phyloP scores from a whole-genome alignment of 2,797 vertebrate genomes.

The Sebastes matsubarae region DNA sequence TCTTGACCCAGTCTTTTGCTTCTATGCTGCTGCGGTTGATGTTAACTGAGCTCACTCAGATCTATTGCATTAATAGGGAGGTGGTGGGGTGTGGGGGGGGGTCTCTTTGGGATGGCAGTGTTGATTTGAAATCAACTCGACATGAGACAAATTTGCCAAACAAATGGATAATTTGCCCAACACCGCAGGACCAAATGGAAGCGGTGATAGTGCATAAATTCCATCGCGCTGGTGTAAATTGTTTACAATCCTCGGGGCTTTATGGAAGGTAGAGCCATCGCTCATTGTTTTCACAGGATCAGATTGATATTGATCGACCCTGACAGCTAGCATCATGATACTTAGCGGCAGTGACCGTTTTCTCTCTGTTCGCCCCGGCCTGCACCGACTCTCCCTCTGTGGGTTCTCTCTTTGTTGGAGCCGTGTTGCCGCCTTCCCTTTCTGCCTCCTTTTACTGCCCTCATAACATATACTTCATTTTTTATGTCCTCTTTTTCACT shows the following conservation, averaged over 20 bases:
- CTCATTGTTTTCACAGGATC: constrained; percentile 63
- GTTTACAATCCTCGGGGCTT: constrained; percentile 52
- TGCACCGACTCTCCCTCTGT: constrained; percentile 1
- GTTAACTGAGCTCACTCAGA: constrained; percentile 30
- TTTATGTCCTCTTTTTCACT: constrained; percentile 29
- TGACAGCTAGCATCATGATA: constrained; percentile 71
- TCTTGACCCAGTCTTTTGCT: constrained; percentile 20
- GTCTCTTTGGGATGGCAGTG: constrained; percentile 11
- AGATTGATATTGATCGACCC: constrained; percentile 74
- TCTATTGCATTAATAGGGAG: not conserved
- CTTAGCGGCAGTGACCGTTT: constrained; percentile 54
- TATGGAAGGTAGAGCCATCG: constrained; percentile 51
- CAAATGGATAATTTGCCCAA: constrained; percentile 66
- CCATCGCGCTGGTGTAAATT: constrained; percentile 46
- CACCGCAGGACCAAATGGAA: constrained; percentile 45
- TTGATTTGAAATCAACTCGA: constrained; percentile 57
- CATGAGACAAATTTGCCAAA: constrained; percentile 64
- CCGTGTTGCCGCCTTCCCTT: constrained; percentile 1
- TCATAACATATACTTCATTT: constrained; percentile 12
- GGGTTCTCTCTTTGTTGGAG: constrained; percentile 1
- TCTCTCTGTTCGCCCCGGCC: constrained; percentile 23
- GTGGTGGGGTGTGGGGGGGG: not conserved
- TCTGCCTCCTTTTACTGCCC: constrained; percentile 17
- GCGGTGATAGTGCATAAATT: constrained; percentile 36
- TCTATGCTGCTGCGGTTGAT: constrained; percentile 11